Base-by-base conservation (phyloP, 2,888 invertebrate genomes). In the Stomorhina lunata region DNA sequence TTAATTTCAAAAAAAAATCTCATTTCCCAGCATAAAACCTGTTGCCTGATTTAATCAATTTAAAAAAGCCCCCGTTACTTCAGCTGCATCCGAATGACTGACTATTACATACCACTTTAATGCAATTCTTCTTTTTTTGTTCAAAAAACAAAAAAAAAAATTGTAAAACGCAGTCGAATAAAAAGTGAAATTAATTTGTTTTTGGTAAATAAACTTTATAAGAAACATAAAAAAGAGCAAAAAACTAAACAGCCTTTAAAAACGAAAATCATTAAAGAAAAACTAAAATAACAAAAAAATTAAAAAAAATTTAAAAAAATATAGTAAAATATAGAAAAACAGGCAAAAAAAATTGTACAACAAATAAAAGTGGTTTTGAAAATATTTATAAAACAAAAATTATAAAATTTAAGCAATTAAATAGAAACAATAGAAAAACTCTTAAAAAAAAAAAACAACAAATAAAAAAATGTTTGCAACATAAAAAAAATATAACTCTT, bases 141-240 rank as follows among this genome's bases (percentile, higher is more conserved):
- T 73, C 63, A 65, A 63, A 32, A 68, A 78, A 73, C 55, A 76
- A 61, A 79, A 69, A 63, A 55, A 1, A 43, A 2, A 5, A 32
- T 32, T 17, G 2, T n/a, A 17, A 25, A 45, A 25, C 12, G n/a
- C n/a, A n/a, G n/a, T n/a, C n/a, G n/a, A n/a, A 77, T 81, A 82
- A 84, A 85, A 84, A 82, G 84, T 83, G 84, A 79, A 78, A 81
- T 78, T 84, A 83, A 83, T 81, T 81, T 82, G 40, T 73, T 61
- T 40, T 57, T n/a, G n/a, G n/a, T n/a, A n/a, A n/a, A n/a, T 77
- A 78, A 82, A 73, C 45, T 61, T 45, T 45, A 32, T 17, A 27
- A 10, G 20, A 25, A 50, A 27, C 29, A n/a, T n/a, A n/a, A 37
- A 65, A 65, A 43, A 68, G 12, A 66, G n/a, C 22, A 45, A 61